phyloP scores from a whole-genome alignment of 1,140 invertebrate genomes.

The Lysiphlebus fabarum region DNA sequence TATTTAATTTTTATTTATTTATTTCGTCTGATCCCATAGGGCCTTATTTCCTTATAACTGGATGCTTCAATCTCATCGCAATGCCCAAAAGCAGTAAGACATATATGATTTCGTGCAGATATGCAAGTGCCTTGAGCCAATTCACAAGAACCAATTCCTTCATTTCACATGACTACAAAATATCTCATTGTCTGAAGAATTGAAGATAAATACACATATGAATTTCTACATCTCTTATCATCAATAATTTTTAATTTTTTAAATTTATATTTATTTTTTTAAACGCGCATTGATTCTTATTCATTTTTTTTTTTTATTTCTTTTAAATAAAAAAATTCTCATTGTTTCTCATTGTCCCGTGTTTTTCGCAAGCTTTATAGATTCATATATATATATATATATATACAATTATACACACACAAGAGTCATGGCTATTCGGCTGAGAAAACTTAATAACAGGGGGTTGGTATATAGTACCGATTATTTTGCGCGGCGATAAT shows the following conservation, averaged over 20 bases:
- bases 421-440: conserved; percentile 34
- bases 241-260: conserved; percentile 12
- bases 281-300: conserved; percentile 3
- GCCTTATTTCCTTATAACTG: not conserved
- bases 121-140: conserved; percentile 50
- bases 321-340: no score
- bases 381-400: no score
- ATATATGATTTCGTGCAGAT: conserved; percentile 46
- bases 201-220: not conserved
- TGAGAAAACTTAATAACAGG: conserved; percentile 48
- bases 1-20: no score
- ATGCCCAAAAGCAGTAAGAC: no score
- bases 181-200: not conserved
- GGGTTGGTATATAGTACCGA: conserved; percentile 39
- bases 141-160: conserved; percentile 49
- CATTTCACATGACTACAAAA: conserved; percentile 10
- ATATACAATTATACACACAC: conserved; percentile 2
- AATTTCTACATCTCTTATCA: not conserved
- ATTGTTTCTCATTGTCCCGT: not conserved
- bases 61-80: no score
- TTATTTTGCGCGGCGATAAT: conserved; percentile 53
- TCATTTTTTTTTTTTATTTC: no score
- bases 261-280: conserved; percentile 11
- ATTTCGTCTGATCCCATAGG: no score
- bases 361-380: not conserved